Percentiles rank a stretch among this genome's conserved stretches.
Evolutionary conservation across 2,113 vertebrate genomes (phyloP).

Genomic region (Pangasianodon hypophthalmus): DNA sequence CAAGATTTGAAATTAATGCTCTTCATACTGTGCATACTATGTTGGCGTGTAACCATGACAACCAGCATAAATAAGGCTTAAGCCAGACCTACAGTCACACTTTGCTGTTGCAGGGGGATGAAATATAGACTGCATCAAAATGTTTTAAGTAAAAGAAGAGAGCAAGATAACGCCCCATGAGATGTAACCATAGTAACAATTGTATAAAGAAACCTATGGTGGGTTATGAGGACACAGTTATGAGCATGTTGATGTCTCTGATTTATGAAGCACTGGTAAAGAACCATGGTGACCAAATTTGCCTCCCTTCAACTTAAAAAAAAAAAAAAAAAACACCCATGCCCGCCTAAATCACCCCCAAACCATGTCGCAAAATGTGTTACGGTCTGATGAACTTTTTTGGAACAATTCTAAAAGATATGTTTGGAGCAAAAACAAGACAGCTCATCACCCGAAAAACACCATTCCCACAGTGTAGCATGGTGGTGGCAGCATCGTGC

Average conservation of each 20-base stretch:
- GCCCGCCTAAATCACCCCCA: too few species aligned
- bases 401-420: not conserved
- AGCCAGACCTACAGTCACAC: too few species aligned
- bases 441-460: not conserved
- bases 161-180: not conserved
- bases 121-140: not conserved
- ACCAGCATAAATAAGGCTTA: not conserved
- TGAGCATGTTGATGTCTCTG: not conserved
- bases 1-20: not conserved
- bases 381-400: not conserved
- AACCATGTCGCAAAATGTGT: not conserved
- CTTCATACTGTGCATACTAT: not conserved
- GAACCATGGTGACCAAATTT: not conserved
- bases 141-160: constrained; percentile 12
- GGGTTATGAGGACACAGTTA: not conserved
- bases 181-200: not conserved
- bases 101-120: not conserved
- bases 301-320: not conserved
- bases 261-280: not conserved
- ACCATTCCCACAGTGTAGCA: not conserved
- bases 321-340: too few species aligned
- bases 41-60: not conserved
- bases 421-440: not conserved
- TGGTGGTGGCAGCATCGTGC: not conserved
- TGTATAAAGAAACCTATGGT: not conserved